Evolutionary conservation across 2,888 invertebrate species (phyloP).

Genomic region (Bhutanitis thaidina): DNA sequence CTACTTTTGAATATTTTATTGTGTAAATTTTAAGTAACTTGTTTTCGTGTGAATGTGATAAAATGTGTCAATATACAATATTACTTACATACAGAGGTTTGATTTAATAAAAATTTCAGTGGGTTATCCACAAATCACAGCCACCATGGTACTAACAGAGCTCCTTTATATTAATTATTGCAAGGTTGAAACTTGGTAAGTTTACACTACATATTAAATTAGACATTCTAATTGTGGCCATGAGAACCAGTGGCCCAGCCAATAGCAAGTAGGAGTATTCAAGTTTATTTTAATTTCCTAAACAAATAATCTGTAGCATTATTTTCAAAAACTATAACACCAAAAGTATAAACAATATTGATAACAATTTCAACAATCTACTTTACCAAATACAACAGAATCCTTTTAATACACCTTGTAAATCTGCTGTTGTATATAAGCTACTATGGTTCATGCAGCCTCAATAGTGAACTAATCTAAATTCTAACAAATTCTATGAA

Average conservation of each 20-base stretch:
- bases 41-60: constrained; percentile 76
- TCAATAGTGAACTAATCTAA: neutral
- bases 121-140: constrained; percentile 23
- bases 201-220: neutral
- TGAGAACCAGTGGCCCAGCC: neutral
- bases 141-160: neutral
- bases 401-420: too few relatives aligned
- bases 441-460: neutral
- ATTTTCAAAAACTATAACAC: too few relatives aligned
- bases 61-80: constrained; percentile 75
- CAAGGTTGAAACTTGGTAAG: neutral
- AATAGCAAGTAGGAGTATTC: neutral
- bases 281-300: neutral
- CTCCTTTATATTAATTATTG: neutral
- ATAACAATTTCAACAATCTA: too few relatives aligned
- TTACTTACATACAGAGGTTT: constrained; percentile 61
- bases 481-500: neutral
- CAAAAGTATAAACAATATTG: too few relatives aligned
- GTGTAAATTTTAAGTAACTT: constrained; percentile 72
- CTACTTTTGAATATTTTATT: constrained; percentile 62
- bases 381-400: too few relatives aligned
- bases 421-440: too few relatives aligned
- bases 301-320: neutral
- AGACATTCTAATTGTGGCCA: constrained; percentile 7
- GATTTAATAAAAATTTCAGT: constrained; percentile 30